Conservation (phyloP, 2,888 invertebrate genomes). For the Laothoe populi region DNA sequence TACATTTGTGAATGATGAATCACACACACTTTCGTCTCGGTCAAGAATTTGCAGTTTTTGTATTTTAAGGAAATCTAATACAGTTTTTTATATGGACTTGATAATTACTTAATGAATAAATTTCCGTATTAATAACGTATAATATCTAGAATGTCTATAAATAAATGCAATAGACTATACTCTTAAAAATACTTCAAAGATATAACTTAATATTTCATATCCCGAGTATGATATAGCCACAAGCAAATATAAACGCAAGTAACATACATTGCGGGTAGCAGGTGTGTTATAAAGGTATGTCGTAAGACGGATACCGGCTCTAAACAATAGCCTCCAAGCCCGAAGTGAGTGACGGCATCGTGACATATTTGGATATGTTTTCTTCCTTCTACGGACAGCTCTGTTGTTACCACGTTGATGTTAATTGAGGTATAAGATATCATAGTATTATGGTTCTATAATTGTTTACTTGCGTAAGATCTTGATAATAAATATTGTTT, state of each 20-base stretch:
- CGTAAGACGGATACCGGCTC: conserved; percentile 39
- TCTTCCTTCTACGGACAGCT: conserved; percentile 26
- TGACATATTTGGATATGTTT: conserved; percentile 45
- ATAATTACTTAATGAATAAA: too few species aligned
- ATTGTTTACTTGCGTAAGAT: too few species aligned
- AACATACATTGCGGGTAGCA: conserved; percentile 1
- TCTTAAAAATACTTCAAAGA: background rate
- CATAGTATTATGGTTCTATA: background rate
- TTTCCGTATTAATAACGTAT: too few species aligned
- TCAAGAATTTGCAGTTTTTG: too few species aligned
- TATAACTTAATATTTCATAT: background rate
- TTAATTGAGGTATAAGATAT: background rate
- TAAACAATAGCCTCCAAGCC: conserved; percentile 47
- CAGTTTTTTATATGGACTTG: too few species aligned
- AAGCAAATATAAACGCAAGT: background rate
- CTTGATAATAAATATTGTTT: too few species aligned
- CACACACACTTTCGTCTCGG: too few species aligned
- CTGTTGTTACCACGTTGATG: background rate
- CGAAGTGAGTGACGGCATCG: conserved; percentile 48
- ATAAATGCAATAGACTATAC: too few species aligned
- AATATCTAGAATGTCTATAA: too few species aligned
- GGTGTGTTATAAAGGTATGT: conserved; percentile 29
- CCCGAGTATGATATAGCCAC: background rate
- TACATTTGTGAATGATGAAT: too few species aligned
- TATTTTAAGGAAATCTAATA: too few species aligned